phyloP scores from a whole-genome alignment of 1,140 invertebrate genomes.

The Episyrphus balteatus region DNA sequence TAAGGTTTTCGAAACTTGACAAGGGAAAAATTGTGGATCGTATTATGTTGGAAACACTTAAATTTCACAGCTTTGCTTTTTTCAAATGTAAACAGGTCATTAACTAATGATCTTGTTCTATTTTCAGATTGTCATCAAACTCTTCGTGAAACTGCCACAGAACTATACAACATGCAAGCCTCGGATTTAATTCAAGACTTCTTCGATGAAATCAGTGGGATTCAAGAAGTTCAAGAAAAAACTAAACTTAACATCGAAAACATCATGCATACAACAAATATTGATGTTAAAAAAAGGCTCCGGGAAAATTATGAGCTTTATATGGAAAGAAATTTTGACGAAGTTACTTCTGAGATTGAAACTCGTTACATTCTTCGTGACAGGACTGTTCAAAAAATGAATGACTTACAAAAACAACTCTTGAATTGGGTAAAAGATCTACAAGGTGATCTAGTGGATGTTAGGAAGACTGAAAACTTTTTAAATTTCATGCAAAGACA shows the following conservation, averaged over 20 bases:
- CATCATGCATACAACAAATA: conserved; percentile 24
- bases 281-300: conserved; percentile 15
- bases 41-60: too few species aligned
- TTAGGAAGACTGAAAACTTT: conserved; percentile 24
- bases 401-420: conserved; percentile 16
- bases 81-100: too few species aligned
- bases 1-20: too few species aligned
- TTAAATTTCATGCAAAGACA: conserved; percentile 22
- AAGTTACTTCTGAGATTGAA: conserved; percentile 23
- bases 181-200: conserved; percentile 23
- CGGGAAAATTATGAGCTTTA: conserved; percentile 21
- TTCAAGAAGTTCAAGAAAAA: conserved; percentile 18
- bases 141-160: too few species aligned
- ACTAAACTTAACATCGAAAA: conserved; percentile 23
- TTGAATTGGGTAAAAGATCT: conserved; percentile 20
- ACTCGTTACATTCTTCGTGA: conserved; percentile 22
- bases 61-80: too few species aligned
- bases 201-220: conserved; percentile 19
- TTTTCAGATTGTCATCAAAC: too few species aligned
- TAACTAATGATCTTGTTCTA: too few species aligned
- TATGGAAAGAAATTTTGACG: conserved; percentile 22
- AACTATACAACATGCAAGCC: conserved; percentile 20
- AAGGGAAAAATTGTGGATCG: too few species aligned
- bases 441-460: conserved; percentile 21
- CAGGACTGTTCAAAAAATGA: conserved; percentile 18